phyloP scores from a whole-genome alignment of 2,113 vertebrate species.

The Clinocottus analis region DNA sequence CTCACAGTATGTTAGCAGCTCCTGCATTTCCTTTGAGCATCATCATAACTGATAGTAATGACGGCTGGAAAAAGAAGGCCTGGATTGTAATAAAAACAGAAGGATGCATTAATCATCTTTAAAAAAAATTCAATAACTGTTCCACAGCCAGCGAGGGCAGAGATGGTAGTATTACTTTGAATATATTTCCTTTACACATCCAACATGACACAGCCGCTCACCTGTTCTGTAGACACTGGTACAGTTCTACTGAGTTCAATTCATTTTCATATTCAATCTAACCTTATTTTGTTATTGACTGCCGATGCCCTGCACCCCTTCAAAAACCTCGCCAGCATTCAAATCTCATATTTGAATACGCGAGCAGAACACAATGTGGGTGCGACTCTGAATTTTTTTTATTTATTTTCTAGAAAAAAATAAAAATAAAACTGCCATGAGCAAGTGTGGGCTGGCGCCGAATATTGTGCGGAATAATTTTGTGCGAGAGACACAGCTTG shows the following conservation, averaged over 20 bases:
- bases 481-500: constrained; percentile 16
- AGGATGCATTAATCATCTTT: neutral
- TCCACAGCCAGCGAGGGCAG: neutral
- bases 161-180: neutral
- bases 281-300: constrained; percentile 20
- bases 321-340: neutral
- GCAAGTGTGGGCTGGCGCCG: constrained; percentile 53
- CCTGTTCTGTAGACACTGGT: neutral
- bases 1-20: neutral
- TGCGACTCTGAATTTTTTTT: neutral
- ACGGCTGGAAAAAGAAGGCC: neutral
- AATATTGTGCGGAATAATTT: constrained; percentile 48
- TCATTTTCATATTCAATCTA: constrained; percentile 4
- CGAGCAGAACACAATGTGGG: constrained; percentile 44
- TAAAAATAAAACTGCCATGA: constrained; percentile 11
- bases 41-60: neutral
- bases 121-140: neutral
- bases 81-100: neutral
- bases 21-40: neutral
- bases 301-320: neutral
- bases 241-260: neutral
- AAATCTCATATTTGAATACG: constrained; percentile 27
- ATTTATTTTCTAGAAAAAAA: neutral
- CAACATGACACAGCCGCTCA: neutral
- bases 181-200: neutral